Conservation (phyloP, 2,797 vertebrate species). For the Holocentrus rufus region DNA sequence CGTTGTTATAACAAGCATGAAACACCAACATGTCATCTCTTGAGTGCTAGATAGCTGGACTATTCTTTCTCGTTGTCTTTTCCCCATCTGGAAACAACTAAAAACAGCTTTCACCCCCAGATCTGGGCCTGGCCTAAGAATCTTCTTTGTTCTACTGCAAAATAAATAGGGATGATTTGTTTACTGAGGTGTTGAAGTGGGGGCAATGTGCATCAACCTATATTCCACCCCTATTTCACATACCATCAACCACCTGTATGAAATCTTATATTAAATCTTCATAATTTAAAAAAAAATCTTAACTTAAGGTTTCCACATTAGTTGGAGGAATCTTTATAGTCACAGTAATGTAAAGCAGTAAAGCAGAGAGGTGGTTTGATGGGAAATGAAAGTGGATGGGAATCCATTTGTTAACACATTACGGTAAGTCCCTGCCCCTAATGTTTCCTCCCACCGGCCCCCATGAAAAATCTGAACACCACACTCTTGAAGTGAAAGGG, state of each 20-base stretch:
- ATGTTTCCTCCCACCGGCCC: slow-evolving; percentile 9
- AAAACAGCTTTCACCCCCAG: slow-evolving; percentile 22
- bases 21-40: slow-evolving; percentile 25
- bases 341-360: slow-evolving; percentile 10
- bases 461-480: slow-evolving; percentile 25
- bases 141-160: too few species aligned
- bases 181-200: neutral
- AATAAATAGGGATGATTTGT: too few species aligned
- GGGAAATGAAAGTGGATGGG: too few species aligned
- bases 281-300: too few species aligned
- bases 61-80: slow-evolving; percentile 15
- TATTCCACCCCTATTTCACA: slow-evolving; percentile 25
- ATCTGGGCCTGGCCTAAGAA: neutral
- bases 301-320: slow-evolving; percentile 12
- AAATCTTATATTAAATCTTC: too few species aligned
- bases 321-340: slow-evolving; percentile 16
- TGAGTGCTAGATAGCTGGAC: slow-evolving; percentile 11
- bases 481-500: slow-evolving; percentile 36
- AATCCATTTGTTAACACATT: too few species aligned
- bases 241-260: slow-evolving; percentile 26
- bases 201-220: slow-evolving; percentile 20
- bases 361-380: too few species aligned
- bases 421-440: too few species aligned
- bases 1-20: slow-evolving; percentile 42
- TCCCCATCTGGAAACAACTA: slow-evolving; percentile 35